A percentile compares a stretch with the other conserved stretches of the same genome.
These are phyloP conservation scores for Spea hammondii DNA, from an alignment of 2,797 vertebrate genomes.

Conservation along the genomic window DNA sequence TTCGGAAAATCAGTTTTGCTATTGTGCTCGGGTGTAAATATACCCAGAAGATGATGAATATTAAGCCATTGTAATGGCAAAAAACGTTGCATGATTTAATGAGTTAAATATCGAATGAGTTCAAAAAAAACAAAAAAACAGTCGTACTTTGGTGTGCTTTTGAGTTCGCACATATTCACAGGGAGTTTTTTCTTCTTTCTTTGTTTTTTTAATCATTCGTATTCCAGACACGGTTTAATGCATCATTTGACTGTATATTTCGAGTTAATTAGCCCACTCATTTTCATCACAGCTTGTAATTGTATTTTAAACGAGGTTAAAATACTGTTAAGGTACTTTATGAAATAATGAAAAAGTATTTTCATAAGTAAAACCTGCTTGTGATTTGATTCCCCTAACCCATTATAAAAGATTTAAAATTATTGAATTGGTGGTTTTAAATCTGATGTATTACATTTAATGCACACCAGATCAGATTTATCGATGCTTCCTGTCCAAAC, in stretches of 20 bases:
- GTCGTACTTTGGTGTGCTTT: background rate
- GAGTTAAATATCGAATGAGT: no score
- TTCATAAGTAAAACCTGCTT: constrained; percentile 37
- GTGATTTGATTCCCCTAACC: constrained; percentile 52
- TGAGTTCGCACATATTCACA: background rate
- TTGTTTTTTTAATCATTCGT: background rate
- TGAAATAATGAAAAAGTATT: constrained; percentile 47
- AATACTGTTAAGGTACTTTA: constrained; percentile 24
- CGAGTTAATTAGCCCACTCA: constrained; percentile 13
- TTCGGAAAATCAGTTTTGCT: no score
- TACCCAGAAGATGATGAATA: background rate
- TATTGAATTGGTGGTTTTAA: constrained; percentile 44
- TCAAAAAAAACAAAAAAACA: background rate
- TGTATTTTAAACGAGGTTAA: constrained; percentile 15
- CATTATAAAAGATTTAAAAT: constrained; percentile 44
- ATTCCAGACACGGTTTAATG: constrained; percentile 5
- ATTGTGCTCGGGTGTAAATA: background rate
- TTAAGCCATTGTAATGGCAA: background rate
- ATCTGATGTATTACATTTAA: constrained; percentile 53
- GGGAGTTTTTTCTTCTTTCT: background rate
- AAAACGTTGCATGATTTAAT: background rate
- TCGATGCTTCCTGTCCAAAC: constrained; percentile 29
- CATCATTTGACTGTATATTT: constrained; percentile 19
- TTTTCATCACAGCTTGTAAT: constrained; percentile 28
- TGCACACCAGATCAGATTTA: constrained; percentile 51